Evolutionary conservation across 2,797 vertebrate species (phyloP), one percentile per base, ranked within the genome.

Genomic region (Tapera naevia): DNA sequence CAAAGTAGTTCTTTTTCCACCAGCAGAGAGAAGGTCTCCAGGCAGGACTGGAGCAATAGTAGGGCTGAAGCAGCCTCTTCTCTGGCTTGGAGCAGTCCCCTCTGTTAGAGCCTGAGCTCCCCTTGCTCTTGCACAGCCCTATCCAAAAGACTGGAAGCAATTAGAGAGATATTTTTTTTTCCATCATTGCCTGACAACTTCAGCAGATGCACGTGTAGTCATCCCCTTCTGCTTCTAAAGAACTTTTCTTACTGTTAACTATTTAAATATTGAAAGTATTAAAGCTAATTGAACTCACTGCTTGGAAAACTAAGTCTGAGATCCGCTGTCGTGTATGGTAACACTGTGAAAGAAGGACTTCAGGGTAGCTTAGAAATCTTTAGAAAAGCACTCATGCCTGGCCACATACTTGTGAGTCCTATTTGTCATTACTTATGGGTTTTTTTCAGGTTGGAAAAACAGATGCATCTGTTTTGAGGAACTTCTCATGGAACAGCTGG

Each of bases 71-170:
- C 62, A 32, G 62, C 71, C 86, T 88, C 89, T 46, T 56, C 78
- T 67, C 3, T 27, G 86, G 61, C 65, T 88, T 5, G 10, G 56
- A 17, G 50, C 71, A 94, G 70, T 78, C 78, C 75, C 73, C 89
- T 89, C 76, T 81, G 83, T 92, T 91, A 93, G 90, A 96, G 88
- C 37, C 0, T 15, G 88, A 95, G 89, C 90, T 94, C 84, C 70
- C 80, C 75, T 67, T 54, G 76, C 73, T 91, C 88, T 92, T 46
- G 37, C 81, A 50, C 93, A 94, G 94, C 85, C 58, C 70, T 78
- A 51, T 93, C 95, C 53, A 61, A 83, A n/a, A 61, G 39, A 66
- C 89, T 98, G 97, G 97, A 97, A 98, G 96, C 97, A 97, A 97
- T 98, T 97, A 97, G 75, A 97, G 75, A 97, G 76, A 58, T 94